Conservation (phyloP, 1,140 invertebrate species). For the Drosophila carrolli region DNA sequence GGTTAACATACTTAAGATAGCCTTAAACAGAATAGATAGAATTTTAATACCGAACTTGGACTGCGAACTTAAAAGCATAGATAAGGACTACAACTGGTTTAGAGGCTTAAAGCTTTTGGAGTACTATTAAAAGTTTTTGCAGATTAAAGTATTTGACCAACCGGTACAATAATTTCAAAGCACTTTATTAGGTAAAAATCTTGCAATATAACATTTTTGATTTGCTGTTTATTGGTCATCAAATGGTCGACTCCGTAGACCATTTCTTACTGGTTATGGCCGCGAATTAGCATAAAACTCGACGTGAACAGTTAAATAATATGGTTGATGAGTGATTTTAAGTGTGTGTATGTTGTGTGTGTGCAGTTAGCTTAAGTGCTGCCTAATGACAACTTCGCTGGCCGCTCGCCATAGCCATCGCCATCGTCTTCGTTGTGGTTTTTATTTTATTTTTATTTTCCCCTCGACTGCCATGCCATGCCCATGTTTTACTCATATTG, state of each 20-base stretch:
- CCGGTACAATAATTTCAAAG: conserved; percentile 2
- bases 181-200: conserved; percentile 2
- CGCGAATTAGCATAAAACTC: conserved; percentile 72
- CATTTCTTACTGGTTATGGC: conserved; percentile 43
- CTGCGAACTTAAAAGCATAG: not conserved
- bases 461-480: conserved; percentile 32
- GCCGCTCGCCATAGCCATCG: conserved; percentile 36
- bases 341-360: conserved; percentile 18
- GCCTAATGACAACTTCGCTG: conserved; percentile 67
- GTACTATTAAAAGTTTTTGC: conserved; percentile 1
- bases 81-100: not conserved
- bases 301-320: conserved; percentile 82
- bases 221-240: conserved; percentile 44
- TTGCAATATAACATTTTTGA: conserved; percentile 18
- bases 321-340: conserved; percentile 49
- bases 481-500: conserved; percentile 54
- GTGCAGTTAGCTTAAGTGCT: conserved; percentile 71
- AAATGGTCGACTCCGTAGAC: conserved; percentile 27
- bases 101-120: not conserved
- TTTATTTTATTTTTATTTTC: conserved; percentile 19
- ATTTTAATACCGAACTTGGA: not conserved
- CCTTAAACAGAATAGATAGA: not conserved
- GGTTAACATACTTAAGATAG: not conserved
- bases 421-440: conserved; percentile 25
- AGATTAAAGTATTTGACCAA: conserved; percentile 17